phyloP scores from a whole-genome alignment of 23 tunicate genomes.

The Ciona savignyi region DNA sequence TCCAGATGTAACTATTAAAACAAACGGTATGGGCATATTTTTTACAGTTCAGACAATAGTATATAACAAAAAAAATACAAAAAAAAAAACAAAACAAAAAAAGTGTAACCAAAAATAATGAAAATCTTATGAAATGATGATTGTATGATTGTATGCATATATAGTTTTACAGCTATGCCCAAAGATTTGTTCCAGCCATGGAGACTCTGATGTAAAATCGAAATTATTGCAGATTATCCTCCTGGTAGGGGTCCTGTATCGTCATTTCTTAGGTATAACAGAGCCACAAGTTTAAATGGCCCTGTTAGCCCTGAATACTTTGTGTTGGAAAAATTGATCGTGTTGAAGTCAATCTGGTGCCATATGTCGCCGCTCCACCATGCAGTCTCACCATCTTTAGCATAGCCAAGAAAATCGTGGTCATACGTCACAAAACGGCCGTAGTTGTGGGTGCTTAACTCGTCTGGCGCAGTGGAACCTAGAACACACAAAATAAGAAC shows the following conservation, averaged over 20 bases:
- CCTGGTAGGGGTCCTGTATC: too few relatives aligned
- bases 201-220: too few relatives aligned
- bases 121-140: too few relatives aligned
- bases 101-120: neutral
- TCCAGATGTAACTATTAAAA: too few relatives aligned
- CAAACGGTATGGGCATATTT: too few relatives aligned
- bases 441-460: neutral
- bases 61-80: neutral
- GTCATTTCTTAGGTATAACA: too few relatives aligned
- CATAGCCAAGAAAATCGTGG: neutral
- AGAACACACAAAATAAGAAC: too few relatives aligned
- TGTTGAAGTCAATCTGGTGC: neutral
- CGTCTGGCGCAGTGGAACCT: neutral
- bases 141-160: too few relatives aligned
- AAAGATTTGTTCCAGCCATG: too few relatives aligned
- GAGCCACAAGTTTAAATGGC: neutral
- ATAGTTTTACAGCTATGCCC: too few relatives aligned
- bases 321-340: neutral
- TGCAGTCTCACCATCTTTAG: neutral
- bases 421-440: neutral
- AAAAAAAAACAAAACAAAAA: neutral
- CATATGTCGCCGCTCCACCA: neutral
- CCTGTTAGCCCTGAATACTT: neutral
- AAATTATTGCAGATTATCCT: too few relatives aligned
- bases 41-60: neutral